Percentiles rank a stretch among this genome's conserved stretches.
Evolutionary conservation across 2,797 vertebrate species (phyloP).

Genomic region (Brachymystax lenok): DNA sequence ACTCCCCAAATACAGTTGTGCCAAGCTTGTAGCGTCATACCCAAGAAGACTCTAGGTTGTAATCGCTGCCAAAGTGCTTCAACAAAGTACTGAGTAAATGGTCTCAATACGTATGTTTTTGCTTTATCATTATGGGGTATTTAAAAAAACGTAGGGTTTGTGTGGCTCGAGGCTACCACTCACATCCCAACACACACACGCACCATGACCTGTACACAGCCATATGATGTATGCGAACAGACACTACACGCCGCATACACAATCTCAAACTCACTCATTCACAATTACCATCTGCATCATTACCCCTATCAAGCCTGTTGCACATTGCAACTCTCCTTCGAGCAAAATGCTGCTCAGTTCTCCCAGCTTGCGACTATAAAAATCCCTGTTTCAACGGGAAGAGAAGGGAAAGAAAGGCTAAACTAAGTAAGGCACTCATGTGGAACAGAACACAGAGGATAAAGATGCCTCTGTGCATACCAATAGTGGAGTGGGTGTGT

Average conservation of each 20-base stretch:
- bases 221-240: too few relatives aligned
- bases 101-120: too few relatives aligned
- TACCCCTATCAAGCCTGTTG: constrained; percentile 3
- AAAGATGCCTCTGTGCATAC: constrained; percentile 5
- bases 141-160: background rate
- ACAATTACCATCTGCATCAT: constrained; percentile 8
- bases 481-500: background rate
- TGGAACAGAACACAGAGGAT: constrained; percentile 3
- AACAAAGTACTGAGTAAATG: too few relatives aligned
- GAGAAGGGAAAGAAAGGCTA: background rate
- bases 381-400: background rate
- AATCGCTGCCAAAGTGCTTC: too few relatives aligned
- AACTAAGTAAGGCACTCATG: background rate
- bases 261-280: background rate
- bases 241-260: background rate
- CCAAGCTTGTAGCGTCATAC: too few relatives aligned
- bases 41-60: too few relatives aligned
- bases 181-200: background rate
- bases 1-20: too few relatives aligned
- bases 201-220: background rate
- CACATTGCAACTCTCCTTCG: background rate
- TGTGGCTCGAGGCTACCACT: background rate
- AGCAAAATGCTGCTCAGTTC: constrained; percentile 6
- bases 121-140: too few relatives aligned
- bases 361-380: constrained; percentile 5